Evolutionary conservation across 2,797 vertebrate species (phyloP).

Genomic region (Channallabes apus): DNA sequence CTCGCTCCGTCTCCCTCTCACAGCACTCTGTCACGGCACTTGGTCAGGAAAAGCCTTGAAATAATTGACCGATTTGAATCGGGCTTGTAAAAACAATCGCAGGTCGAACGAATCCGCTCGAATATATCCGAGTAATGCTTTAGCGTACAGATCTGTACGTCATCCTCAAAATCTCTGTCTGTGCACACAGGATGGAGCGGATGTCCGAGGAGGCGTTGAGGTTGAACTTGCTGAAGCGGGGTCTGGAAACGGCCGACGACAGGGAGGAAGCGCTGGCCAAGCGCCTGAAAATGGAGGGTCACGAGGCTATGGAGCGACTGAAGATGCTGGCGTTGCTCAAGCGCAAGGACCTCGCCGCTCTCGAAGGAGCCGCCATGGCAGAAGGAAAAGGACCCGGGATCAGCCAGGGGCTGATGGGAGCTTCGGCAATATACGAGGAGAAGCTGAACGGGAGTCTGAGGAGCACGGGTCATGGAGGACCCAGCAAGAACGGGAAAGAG

Average conservation of each 20-base stretch:
- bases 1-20: conserved; percentile 18
- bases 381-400: conserved; percentile 71
- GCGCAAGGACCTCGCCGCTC: conserved; percentile 82
- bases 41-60: conserved; percentile 38
- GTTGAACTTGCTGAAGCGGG: conserved; percentile 82
- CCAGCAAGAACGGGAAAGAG: conserved; percentile 83
- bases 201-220: conserved; percentile 85
- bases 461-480: conserved; percentile 68
- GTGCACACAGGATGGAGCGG: conserved; percentile 80
- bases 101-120: background rate
- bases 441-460: conserved; percentile 84
- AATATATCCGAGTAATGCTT: background rate
- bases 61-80: conserved; percentile 52
- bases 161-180: background rate
- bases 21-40: conserved; percentile 31
- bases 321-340: conserved; percentile 88
- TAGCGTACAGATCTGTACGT: background rate
- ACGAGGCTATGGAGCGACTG: conserved; percentile 87
- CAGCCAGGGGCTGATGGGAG: conserved; percentile 63
- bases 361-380: conserved; percentile 70
- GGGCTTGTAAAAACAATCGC: conserved; percentile 23
- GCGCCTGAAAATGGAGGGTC: conserved; percentile 85
- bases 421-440: conserved; percentile 78
- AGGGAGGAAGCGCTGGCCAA: conserved; percentile 84
- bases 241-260: conserved; percentile 78